phyloP scores from a whole-genome alignment of 2,797 vertebrate genomes.

The Hyperoplus lanceolatus region DNA sequence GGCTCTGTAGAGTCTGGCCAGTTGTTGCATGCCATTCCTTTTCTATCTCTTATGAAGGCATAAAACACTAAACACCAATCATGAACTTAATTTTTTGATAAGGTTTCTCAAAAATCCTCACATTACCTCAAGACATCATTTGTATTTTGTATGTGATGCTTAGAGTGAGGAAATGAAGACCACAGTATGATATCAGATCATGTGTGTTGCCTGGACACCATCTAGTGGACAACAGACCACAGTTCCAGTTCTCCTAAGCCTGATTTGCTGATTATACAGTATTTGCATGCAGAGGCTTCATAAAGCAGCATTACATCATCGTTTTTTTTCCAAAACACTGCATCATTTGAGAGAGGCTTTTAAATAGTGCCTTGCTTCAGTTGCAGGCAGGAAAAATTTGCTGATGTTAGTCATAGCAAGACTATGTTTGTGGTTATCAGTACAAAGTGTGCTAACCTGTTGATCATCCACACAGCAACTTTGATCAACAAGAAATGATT shows the following conservation, averaged over 20 bases:
- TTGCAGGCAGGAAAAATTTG: neutral
- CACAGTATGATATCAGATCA: neutral
- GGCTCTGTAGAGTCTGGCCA: neutral
- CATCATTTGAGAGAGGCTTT: conserved; percentile 9
- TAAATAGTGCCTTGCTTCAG: neutral
- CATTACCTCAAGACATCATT: neutral
- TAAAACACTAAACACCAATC: neutral
- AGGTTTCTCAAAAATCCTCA: neutral
- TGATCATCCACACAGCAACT: neutral
- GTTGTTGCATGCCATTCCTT: neutral
- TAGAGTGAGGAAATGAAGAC: neutral
- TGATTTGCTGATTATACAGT: conserved; percentile 19
- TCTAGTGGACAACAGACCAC: conserved; percentile 68
- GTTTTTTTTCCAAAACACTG: conserved; percentile 35
- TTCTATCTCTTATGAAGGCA: neutral
- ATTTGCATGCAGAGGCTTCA: conserved; percentile 42
- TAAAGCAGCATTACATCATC: conserved; percentile 49
- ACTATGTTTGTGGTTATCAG: conserved; percentile 1
- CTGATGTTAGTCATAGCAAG: conserved; percentile 21
- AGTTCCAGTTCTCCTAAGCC: neutral
- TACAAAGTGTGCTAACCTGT: neutral
- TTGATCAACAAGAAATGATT: neutral
- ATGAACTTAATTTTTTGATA: neutral
- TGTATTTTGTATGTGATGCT: neutral
- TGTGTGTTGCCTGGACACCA: conserved; percentile 51